Evolutionary conservation across 2,888 invertebrate genomes (phyloP).

Genomic region (Portevinia maculata): DNA sequence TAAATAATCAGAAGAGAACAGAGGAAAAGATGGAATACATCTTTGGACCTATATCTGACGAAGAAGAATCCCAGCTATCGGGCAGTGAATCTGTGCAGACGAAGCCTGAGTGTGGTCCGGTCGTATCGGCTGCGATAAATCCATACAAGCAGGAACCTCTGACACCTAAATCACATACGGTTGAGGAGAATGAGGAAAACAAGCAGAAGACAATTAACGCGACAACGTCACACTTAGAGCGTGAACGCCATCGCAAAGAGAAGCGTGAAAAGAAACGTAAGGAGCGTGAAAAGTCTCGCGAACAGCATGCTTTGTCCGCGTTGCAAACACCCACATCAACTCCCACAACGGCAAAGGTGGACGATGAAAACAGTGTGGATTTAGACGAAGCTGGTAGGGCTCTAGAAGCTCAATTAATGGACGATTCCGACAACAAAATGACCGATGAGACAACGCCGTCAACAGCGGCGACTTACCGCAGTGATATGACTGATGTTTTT

Average conservation of each 20-base stretch:
- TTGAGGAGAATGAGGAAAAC: constrained; percentile 79
- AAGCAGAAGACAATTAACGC: constrained; percentile 76
- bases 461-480: constrained; percentile 81
- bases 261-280: constrained; percentile 87
- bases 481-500: constrained; percentile 84
- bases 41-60: constrained; percentile 93
- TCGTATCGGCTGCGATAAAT: constrained; percentile 81
- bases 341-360: constrained; percentile 75
- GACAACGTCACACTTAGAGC: constrained; percentile 77
- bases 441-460: constrained; percentile 81
- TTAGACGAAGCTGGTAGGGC: constrained; percentile 92
- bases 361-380: constrained; percentile 91
- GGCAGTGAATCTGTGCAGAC: constrained; percentile 76
- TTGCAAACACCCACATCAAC: constrained; percentile 71
- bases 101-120: constrained; percentile 77
- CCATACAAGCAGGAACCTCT: constrained; percentile 81
- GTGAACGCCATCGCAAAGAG: constrained; percentile 82
- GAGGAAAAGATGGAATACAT: constrained; percentile 94
- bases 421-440: constrained; percentile 85
- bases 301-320: constrained; percentile 78
- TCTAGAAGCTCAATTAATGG: constrained; percentile 91
- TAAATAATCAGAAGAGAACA: constrained; percentile 81
- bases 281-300: constrained; percentile 85
- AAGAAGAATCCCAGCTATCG: constrained; percentile 83
- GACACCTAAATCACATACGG: constrained; percentile 79